Base-by-base conservation (phyloP, 2,888 invertebrate species). In the Villa cingulata region DNA sequence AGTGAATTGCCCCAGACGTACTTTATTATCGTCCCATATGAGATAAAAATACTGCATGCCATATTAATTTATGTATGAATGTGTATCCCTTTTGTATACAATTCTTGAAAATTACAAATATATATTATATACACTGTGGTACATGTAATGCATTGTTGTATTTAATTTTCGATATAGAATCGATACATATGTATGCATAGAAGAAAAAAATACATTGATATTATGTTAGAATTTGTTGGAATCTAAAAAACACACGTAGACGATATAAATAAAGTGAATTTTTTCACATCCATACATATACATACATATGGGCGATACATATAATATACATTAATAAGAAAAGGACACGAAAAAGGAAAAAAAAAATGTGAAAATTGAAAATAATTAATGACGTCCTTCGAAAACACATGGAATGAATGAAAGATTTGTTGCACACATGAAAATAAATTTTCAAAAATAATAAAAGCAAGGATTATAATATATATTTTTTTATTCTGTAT, bases 1-100 rank as follows among this genome's bases (percentile, higher is more conserved):
- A 48, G 45, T 48, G 41, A 39, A 19, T 36, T 45, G 48, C 48
- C 41, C 48, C 48, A 48, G 48, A 48, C 48, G 41, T 45, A 48
- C 48, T 48, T 48, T 48, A 41, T 48, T 48, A 48, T 48, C 40
- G 41, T 48, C 45, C 45, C 44, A 29, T 41, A 44, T 45, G 45
- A 47, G 41, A 41, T 38, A 47, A 47, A 37, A 41, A 42, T 42
- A 42, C 23, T 23, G 17, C 27, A 27, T n/a, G n/a, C n/a, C n/a
- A n/a, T n/a, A n/a, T n/a, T n/a, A n/a, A n/a, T n/a, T n/a, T n/a
- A n/a, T n/a, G n/a, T n/a, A n/a, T n/a, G n/a, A n/a, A n/a, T n/a
- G n/a, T n/a, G n/a, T n/a, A n/a, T n/a, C n/a, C n/a, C n/a, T n/a
- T n/a, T n/a, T n/a, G n/a, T n/a, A n/a, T n/a, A n/a, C n/a, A n/a